Conservation (phyloP, 2,888 invertebrate genomes). For the Sylvicola cinctus region DNA sequence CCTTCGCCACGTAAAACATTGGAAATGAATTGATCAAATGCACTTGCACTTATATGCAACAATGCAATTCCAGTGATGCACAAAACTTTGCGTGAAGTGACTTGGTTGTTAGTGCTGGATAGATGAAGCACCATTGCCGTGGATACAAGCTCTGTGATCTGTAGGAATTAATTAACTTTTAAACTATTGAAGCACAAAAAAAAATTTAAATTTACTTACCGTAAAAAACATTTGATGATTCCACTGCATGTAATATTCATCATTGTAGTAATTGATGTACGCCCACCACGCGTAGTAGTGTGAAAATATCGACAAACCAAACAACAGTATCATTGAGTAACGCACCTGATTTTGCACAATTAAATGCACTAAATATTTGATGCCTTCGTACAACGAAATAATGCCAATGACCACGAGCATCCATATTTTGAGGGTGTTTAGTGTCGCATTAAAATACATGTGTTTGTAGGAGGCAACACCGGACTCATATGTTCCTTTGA, state of each 20-base stretch:
- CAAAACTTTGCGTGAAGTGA: constrained; percentile 33
- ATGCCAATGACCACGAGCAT: constrained; percentile 33
- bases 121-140: constrained; percentile 34
- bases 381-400: constrained; percentile 37
- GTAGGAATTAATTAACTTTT: constrained; percentile 9
- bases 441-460: constrained; percentile 46
- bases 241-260: constrained; percentile 48
- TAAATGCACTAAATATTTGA: constrained; percentile 32
- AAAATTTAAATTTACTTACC: constrained; percentile 14
- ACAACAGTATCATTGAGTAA: constrained; percentile 38
- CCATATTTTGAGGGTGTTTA: constrained; percentile 46
- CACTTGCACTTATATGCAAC: constrained; percentile 37
- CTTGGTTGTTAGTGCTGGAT: constrained; percentile 28
- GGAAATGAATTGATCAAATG: constrained; percentile 41
- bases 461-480: constrained; percentile 49
- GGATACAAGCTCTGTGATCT: constrained; percentile 38
- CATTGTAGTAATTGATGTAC: constrained; percentile 48
- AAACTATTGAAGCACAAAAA: background rate
- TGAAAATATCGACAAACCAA: constrained; percentile 38
- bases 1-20: constrained; percentile 43
- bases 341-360: constrained; percentile 31
- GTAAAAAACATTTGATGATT: constrained; percentile 44
- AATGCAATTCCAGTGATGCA: constrained; percentile 35
- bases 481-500: constrained; percentile 50
- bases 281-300: constrained; percentile 53